Evolutionary conservation across 2,113 vertebrate species (phyloP), one percentile per base, ranked within the genome.

Genomic region (Megaptera novaeangliae): DNA sequence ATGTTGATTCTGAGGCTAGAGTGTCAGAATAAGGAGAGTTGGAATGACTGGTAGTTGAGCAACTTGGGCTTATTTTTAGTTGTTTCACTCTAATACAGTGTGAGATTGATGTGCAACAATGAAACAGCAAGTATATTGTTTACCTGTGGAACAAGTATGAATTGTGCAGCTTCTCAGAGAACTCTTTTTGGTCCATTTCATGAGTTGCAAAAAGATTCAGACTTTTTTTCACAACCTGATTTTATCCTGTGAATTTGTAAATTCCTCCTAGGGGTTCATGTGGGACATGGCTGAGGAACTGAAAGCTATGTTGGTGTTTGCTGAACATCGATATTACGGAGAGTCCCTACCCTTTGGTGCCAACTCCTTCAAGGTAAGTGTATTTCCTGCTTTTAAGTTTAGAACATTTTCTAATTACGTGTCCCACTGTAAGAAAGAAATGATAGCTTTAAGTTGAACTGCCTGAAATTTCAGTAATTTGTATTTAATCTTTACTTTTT

Each of bases 291-390:
- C 99, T 5, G 99, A 99, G 98, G 99, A 99, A 84, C 97, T 99
- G 91, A 99, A 99, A 64, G 99, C 99, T 92, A 99, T 99, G 99
- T 98, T 99, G 98, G 99, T 99, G 39, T 99, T 99, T 99, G 99
- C 99, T 86, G 99, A 99, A 91, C 99, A 99, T 85, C 98, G 99
- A 44, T 99, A 99, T 97, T 99, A 99, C 87, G 99, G 99, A 95
- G 99, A 99, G 80, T 99, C 99, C 0, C 97, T 99, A 95, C 99
- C 99, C 7, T 99, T 99, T 98, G 99, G 99, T 96, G 98, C 99
- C 13, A 98, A 99, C 6, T 99, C 99, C 64, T 99, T 99, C 95
- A 99, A 98, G 0, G 99, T 99, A 98, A 99, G 99, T 98, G 31
- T 83, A 1, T 0, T 87, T 66, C 95, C 85, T 82, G 25, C 31